phyloP scores from a whole-genome alignment of 1,140 invertebrate species.

The Agrilus planipennis region DNA sequence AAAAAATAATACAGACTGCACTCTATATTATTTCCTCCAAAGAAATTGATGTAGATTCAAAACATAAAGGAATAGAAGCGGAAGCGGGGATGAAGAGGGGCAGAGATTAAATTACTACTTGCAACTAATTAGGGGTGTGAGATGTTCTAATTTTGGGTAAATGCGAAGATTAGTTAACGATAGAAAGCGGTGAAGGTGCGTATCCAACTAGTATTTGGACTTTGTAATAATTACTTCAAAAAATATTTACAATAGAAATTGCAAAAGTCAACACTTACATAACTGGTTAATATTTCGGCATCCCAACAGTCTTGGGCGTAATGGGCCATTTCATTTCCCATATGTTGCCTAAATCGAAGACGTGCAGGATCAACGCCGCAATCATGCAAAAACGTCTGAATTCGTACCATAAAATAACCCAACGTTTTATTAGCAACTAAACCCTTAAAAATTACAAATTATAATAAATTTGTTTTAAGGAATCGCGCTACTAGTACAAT shows the following conservation, averaged over 20 bases:
- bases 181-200: too few relatives aligned
- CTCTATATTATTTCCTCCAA: too few relatives aligned
- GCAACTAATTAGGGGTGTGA: too few relatives aligned
- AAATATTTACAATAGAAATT: background rate
- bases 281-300: conserved; percentile 90
- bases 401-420: conserved; percentile 96
- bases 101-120: too few relatives aligned
- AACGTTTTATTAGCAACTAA: conserved; percentile 94
- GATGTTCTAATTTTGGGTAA: conserved; percentile 2
- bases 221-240: background rate
- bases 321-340: conserved; percentile 99
- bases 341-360: conserved; percentile 93
- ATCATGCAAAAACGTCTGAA: conserved; percentile 78
- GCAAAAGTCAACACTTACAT: conserved; percentile 46
- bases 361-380: conserved; percentile 79
- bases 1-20: too few relatives aligned
- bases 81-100: too few relatives aligned
- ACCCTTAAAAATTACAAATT: conserved; percentile 44
- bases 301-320: conserved; percentile 99
- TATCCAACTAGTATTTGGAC: too few relatives aligned
- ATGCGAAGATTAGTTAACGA: background rate
- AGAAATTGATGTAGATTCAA: too few relatives aligned
- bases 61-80: too few relatives aligned
- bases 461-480: background rate
- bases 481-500: too few relatives aligned